Percentiles rank a stretch among this genome's conserved stretches.
phyloP scores from a whole-genome alignment of 1,140 invertebrate species.

The Heliconius eleuchia region DNA sequence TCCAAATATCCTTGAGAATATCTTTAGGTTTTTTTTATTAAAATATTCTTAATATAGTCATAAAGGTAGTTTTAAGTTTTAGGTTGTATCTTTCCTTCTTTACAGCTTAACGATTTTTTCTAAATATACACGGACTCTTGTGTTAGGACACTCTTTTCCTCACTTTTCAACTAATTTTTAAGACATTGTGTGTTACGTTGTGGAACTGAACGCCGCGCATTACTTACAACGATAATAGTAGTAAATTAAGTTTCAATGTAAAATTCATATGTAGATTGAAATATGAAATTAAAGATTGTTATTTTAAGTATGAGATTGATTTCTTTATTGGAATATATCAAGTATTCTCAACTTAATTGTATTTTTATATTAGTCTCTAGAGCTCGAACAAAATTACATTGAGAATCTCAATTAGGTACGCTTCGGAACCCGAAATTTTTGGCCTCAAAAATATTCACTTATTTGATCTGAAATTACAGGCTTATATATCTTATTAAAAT shows the following conservation, averaged over 20 bases:
- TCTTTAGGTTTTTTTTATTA: too few species aligned
- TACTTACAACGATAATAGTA: too few species aligned
- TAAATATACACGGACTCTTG: too few species aligned
- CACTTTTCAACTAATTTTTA: too few species aligned
- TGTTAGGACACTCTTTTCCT: too few species aligned
- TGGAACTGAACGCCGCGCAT: too few species aligned
- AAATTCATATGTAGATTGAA: not conserved
- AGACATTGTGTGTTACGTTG: too few species aligned
- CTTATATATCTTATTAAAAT: not conserved
- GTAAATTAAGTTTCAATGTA: not conserved
- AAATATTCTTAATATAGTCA: too few species aligned
- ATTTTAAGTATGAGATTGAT: not conserved
- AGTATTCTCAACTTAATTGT: constrained; percentile 11
- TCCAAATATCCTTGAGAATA: not conserved
- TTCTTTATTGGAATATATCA: constrained; percentile 9
- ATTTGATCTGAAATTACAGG: not conserved
- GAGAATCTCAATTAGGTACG: constrained; percentile 10
- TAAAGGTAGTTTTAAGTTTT: too few species aligned
- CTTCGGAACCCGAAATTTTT: not conserved
- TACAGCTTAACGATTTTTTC: too few species aligned
- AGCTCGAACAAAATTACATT: constrained; percentile 7
- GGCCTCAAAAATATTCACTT: not conserved
- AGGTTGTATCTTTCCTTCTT: too few species aligned
- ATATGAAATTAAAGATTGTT: not conserved
- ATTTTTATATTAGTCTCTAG: constrained; percentile 10